Evolutionary conservation across 2,797 vertebrate species (phyloP).

Genomic region (Dryobates pubescens): DNA sequence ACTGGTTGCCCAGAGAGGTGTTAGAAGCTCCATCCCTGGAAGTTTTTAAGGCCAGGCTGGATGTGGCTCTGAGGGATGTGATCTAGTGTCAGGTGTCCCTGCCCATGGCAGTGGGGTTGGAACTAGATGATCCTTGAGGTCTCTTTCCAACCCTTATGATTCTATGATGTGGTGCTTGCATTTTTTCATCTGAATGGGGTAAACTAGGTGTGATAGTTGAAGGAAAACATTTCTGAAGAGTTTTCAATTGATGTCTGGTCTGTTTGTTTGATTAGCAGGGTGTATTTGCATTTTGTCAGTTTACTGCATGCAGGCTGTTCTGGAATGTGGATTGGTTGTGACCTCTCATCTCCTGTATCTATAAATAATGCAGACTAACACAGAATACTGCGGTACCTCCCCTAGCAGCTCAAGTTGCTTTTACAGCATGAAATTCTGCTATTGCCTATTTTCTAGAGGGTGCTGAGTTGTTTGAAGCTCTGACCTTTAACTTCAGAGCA

Average conservation of each 20-base stretch:
- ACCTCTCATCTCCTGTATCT: neutral
- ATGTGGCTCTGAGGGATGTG: too few relatives aligned
- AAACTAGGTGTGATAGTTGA: neutral
- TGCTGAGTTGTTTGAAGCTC: neutral
- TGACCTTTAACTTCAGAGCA: neutral
- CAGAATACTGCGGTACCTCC: neutral
- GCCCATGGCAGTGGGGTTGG: too few relatives aligned
- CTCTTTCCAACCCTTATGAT: too few relatives aligned
- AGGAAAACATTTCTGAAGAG: neutral
- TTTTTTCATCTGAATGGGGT: neutral
- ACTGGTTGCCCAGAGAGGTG: too few relatives aligned
- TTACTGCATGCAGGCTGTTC: neutral
- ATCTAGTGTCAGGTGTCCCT: too few relatives aligned
- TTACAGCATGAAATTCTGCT: neutral
- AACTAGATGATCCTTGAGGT: too few relatives aligned
- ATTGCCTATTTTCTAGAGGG: neutral
- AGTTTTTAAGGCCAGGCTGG: too few relatives aligned
- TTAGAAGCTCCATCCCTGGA: too few relatives aligned
- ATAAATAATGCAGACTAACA: neutral
- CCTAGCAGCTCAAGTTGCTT: neutral
- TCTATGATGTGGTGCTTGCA: neutral
- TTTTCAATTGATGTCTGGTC: neutral
- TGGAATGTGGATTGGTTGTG: neutral
- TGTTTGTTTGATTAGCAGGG: neutral
- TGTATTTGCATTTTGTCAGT: neutral